Evolutionary conservation across 2,888 invertebrate species (phyloP), one percentile per base, ranked within the genome.

Genomic region (Mimumesa dahlbomi): DNA sequence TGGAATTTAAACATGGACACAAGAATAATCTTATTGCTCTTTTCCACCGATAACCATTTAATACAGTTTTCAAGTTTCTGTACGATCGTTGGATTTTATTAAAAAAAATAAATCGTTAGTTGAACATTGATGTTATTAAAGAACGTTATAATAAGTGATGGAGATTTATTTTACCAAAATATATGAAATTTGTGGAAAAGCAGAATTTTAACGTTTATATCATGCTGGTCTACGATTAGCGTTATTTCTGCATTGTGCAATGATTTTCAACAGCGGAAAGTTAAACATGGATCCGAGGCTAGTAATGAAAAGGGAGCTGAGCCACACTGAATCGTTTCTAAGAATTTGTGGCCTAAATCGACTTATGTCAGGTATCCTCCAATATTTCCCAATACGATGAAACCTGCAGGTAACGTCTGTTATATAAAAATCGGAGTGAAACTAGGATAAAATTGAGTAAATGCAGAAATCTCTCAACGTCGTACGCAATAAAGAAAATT

Each of bases 191-290:
- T 5, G 18, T 4, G 4, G 25, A 49, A 36, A 49, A 13, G n/a
- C 21, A 36, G n/a, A 52, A 16, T 40, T 52, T 31, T 31, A 5
- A 16, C 18, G 13, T 31, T 52, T 38, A 42, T 14, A 22, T n/a
- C n/a, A 21, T 18, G 52, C 29, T 21, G 40, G 40, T 65, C 59
- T 53, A 65, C 1, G 52, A 65, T 18, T 29, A 64, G 45, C 54
- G 59, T 46, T 70, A 52, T 43, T 66, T 31, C 52, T 79, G 79
- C 79, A 79, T 82, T 81, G 75, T 79, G 82, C 82, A 82, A 81
- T 67, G 62, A 67, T 59, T 81, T 63, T 54, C 53, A 66, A 29
- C 42, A 40, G 13, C 54, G 59, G 76, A 73, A 78, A 76, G 70
- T 68, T 66, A 66, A 48, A 52, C 56, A 18, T 5, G 54, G 53